These are phyloP conservation scores for Dorcus hopei DNA, from an alignment of 2,888 invertebrate species.

Conservation along the genomic window DNA sequence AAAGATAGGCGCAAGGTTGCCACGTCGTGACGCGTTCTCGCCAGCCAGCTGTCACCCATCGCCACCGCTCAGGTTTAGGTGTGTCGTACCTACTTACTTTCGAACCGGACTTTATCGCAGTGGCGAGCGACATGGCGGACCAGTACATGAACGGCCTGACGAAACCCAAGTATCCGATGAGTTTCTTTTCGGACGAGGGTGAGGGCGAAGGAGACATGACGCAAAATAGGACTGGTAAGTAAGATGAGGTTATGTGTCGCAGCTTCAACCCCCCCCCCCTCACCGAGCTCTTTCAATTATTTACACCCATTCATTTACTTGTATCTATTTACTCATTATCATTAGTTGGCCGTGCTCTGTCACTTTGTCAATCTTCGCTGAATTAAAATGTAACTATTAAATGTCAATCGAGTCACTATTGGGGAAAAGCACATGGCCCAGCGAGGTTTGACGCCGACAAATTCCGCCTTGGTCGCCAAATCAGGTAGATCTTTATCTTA, in stretches of 20 bases:
- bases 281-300: neutral
- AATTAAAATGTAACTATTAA: too few species aligned
- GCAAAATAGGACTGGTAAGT: conserved; percentile 39
- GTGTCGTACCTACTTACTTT: neutral
- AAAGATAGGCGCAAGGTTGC: conserved; percentile 5
- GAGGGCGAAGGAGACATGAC: conserved; percentile 29
- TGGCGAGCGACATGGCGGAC: conserved; percentile 27
- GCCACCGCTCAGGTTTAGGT: neutral
- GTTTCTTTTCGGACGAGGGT: conserved; percentile 35
- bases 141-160: conserved; percentile 33
- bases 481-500: too few species aligned
- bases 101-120: neutral
- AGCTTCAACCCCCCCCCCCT: neutral
- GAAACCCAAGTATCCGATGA: conserved; percentile 31
- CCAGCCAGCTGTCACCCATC: neutral
- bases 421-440: too few species aligned
- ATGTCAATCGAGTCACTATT: too few species aligned
- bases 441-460: too few species aligned
- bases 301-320: neutral
- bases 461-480: too few species aligned
- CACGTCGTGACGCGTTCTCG: neutral
- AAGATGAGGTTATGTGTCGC: conserved; percentile 16
- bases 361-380: too few species aligned
- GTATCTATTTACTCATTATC: too few species aligned
- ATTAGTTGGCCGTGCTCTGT: too few species aligned